These are phyloP conservation scores for Triplophysa rosa DNA, from an alignment of 2,113 vertebrate genomes.

Conservation along the genomic window DNA sequence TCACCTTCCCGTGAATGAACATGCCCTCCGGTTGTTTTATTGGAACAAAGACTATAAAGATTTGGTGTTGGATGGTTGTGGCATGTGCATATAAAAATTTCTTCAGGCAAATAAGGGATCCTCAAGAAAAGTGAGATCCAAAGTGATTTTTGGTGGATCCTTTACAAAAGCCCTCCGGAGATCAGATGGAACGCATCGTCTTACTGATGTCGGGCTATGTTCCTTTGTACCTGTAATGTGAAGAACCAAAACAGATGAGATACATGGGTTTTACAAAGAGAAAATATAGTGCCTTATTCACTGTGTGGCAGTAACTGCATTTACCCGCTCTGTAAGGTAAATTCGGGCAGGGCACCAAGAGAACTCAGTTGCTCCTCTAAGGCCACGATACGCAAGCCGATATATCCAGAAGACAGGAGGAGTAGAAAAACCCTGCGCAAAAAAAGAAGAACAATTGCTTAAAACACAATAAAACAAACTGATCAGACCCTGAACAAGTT, in stretches of 20 bases:
- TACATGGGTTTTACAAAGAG: neutral
- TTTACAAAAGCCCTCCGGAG: neutral
- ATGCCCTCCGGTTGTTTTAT: neutral
- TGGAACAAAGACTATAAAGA: neutral
- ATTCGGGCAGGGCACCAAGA: constrained; percentile 70
- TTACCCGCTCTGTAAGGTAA: constrained; percentile 72
- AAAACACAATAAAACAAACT: neutral
- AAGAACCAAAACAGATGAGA: neutral
- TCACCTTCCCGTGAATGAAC: too few relatives aligned
- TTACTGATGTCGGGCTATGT: constrained; percentile 62
- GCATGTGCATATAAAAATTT: neutral
- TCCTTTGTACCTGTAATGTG: constrained; percentile 68
- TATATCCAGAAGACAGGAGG: constrained; percentile 84
- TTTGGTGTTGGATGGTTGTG: neutral
- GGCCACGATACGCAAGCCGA: constrained; percentile 80
- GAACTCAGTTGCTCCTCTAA: constrained; percentile 81
- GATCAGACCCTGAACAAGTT: too few relatives aligned
- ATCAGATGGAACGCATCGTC: constrained; percentile 56
- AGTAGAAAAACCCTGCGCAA: constrained; percentile 76
- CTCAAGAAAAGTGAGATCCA: neutral
- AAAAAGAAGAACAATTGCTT: neutral
- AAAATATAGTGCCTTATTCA: neutral
- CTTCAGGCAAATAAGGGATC: neutral
- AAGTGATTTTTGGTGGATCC: neutral
- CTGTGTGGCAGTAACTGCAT: neutral